phyloP scores from a whole-genome alignment of 1,140 invertebrate genomes.

The Zaprionus capensis region DNA sequence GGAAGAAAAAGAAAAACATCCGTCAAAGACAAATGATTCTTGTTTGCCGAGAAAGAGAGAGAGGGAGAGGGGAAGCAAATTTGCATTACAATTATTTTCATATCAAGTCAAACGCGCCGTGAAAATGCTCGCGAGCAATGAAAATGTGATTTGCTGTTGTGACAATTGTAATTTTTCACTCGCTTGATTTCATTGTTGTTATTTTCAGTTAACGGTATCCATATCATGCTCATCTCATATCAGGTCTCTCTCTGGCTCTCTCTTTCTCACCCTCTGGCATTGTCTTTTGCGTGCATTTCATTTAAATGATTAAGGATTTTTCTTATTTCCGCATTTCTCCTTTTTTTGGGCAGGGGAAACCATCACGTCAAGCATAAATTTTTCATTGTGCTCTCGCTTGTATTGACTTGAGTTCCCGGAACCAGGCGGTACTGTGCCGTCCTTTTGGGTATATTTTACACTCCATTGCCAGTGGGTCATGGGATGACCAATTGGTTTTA shows the following conservation, averaged over 20 bases:
- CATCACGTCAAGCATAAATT: slow-evolving; percentile 65
- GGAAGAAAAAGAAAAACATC: slow-evolving; percentile 46
- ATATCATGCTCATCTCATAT: slow-evolving; percentile 13
- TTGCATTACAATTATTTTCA: slow-evolving; percentile 79
- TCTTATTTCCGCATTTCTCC: slow-evolving; percentile 24
- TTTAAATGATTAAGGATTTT: slow-evolving; percentile 74
- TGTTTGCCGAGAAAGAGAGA: not conserved
- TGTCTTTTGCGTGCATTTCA: slow-evolving; percentile 58
- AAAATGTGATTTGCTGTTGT: slow-evolving; percentile 80
- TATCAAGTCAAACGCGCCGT: slow-evolving; percentile 76
- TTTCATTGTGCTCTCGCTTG: slow-evolving; percentile 52
- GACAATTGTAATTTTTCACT: slow-evolving; percentile 82
- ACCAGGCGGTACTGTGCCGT: slow-evolving; percentile 15
- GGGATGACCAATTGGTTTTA: slow-evolving; percentile 72
- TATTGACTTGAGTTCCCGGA: slow-evolving; percentile 34
- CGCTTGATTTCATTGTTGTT: slow-evolving; percentile 63
- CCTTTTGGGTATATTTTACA: slow-evolving; percentile 72
- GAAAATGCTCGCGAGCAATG: slow-evolving; percentile 69
- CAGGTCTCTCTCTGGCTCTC: slow-evolving; percentile 5
- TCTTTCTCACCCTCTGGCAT: not conserved
- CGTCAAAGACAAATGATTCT: slow-evolving; percentile 39
- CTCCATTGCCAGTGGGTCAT: slow-evolving; percentile 61
- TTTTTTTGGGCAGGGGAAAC: slow-evolving; percentile 26
- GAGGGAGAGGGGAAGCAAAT: slow-evolving; percentile 34
- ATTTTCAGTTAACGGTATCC: slow-evolving; percentile 19